Conservation (phyloP, 2,888 invertebrate species). For the Campoplex nolae region DNA sequence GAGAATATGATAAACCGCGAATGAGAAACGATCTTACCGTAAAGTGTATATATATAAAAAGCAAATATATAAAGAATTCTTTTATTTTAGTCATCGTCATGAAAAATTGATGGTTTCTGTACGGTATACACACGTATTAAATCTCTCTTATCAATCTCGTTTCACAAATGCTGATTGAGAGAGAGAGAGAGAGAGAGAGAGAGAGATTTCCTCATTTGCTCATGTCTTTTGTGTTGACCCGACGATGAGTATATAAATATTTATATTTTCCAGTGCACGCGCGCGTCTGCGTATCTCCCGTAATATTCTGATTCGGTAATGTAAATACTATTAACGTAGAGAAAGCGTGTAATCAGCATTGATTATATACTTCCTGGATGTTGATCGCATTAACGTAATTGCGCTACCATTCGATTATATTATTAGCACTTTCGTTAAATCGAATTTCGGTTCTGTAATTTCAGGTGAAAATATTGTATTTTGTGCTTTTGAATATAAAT, state of each 20-base stretch:
- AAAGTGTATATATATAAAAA: too few relatives aligned
- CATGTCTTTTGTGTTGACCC: neutral
- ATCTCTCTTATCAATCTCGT: neutral
- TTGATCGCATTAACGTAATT: conserved; percentile 62
- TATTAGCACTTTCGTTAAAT: conserved; percentile 35
- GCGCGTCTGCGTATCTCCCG: conserved; percentile 47
- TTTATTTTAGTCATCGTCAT: neutral
- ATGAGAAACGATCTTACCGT: neutral
- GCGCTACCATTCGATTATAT: conserved; percentile 43
- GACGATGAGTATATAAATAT: conserved; percentile 49
- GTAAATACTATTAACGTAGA: neutral
- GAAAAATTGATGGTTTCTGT: neutral
- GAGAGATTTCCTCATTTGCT: neutral
- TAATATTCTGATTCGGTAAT: conserved; percentile 24
- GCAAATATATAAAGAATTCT: neutral
- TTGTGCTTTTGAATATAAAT: neutral
- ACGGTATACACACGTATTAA: neutral
- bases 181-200: neutral
- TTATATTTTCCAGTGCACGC: conserved; percentile 38
- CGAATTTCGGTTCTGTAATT: conserved; percentile 1
- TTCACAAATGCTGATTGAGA: neutral
- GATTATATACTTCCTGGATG: conserved; percentile 54
- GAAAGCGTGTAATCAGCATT: conserved; percentile 36
- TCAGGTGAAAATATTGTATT: neutral
- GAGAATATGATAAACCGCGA: conserved; percentile 44